These are phyloP conservation scores for Alligator sinensis DNA, from an alignment of 2,113 vertebrate species.

Conservation along the genomic window DNA sequence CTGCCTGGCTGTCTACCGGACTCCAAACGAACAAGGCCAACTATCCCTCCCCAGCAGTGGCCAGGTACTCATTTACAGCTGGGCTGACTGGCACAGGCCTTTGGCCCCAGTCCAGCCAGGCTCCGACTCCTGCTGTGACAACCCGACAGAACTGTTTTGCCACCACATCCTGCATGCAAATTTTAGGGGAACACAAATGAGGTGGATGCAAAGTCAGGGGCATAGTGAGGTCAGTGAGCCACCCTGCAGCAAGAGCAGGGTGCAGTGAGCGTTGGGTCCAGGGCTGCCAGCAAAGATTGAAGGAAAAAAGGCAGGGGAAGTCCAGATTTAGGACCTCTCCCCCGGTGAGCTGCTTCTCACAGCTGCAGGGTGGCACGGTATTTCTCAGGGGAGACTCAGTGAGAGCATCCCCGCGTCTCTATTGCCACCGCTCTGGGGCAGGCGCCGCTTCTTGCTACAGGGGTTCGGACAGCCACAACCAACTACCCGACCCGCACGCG, in stretches of 20 bases:
- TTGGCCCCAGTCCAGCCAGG: no score
- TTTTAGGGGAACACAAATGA: no score
- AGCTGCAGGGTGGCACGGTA: neutral
- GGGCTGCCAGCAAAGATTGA: neutral
- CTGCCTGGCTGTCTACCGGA: no score
- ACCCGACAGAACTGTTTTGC: no score
- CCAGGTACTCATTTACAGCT: no score
- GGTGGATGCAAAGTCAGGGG: neutral
- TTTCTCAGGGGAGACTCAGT: neutral
- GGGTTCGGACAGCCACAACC: neutral
- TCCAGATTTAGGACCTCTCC: neutral
- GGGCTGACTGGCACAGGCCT: no score
- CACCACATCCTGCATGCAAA: no score
- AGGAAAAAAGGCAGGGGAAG: neutral
- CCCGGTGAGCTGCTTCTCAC: no score
- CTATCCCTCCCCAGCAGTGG: no score
- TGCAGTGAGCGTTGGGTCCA: neutral
- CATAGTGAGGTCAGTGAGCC: neutral
- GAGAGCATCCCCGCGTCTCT: neutral
- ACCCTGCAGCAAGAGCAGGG: neutral
- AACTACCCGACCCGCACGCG: no score
- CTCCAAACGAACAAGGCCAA: no score
- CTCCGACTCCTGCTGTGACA: no score
- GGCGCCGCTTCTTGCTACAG: neutral
- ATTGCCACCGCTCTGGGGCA: neutral